Evolutionary conservation across 2,797 vertebrate genomes (phyloP).

Genomic region (Cyclopterus lumpus): DNA sequence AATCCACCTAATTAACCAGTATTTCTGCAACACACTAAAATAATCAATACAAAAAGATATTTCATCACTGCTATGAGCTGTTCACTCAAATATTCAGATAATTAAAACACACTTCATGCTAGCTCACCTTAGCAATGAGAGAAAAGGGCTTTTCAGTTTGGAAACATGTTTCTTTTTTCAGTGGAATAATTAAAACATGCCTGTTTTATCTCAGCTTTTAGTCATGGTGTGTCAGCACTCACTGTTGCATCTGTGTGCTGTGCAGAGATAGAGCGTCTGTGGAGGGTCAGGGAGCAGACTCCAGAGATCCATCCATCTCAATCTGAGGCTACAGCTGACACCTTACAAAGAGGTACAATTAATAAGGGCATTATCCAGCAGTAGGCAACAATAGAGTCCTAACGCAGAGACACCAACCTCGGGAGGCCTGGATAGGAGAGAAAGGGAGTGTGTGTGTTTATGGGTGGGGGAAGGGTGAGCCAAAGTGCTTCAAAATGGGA

Average conservation of each 20-base stretch:
- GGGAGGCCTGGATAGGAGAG: slow-evolving; percentile 81
- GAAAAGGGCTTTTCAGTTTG: slow-evolving; percentile 40
- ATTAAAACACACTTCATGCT: slow-evolving; percentile 64
- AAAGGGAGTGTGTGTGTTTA: slow-evolving; percentile 72
- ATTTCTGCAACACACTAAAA: slow-evolving; percentile 90
- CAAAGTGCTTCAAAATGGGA: slow-evolving; percentile 81
- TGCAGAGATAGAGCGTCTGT: slow-evolving; percentile 77
- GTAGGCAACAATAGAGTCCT: slow-evolving; percentile 85
- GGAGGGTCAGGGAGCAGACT: slow-evolving; percentile 81
- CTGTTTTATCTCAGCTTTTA: slow-evolving; percentile 67
- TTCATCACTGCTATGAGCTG: slow-evolving; percentile 79
- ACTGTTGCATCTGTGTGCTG: slow-evolving; percentile 81
- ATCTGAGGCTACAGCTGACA: slow-evolving; percentile 85
- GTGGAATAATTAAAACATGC: slow-evolving; percentile 54
- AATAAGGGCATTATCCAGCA: slow-evolving; percentile 87
- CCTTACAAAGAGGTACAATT: slow-evolving; percentile 88
- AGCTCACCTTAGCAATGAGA: slow-evolving; percentile 40
- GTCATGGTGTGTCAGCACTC: slow-evolving; percentile 61
- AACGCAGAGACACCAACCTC: slow-evolving; percentile 87
- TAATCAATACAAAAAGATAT: slow-evolving; percentile 88
- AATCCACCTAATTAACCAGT: slow-evolving; percentile 91
- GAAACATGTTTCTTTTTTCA: slow-evolving; percentile 30
- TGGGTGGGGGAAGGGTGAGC: slow-evolving; percentile 74
- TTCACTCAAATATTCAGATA: slow-evolving; percentile 74
- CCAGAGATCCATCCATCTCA: slow-evolving; percentile 88